Evolutionary conservation across 2,797 vertebrate species (phyloP).

Genomic region (Falco rusticolus): DNA sequence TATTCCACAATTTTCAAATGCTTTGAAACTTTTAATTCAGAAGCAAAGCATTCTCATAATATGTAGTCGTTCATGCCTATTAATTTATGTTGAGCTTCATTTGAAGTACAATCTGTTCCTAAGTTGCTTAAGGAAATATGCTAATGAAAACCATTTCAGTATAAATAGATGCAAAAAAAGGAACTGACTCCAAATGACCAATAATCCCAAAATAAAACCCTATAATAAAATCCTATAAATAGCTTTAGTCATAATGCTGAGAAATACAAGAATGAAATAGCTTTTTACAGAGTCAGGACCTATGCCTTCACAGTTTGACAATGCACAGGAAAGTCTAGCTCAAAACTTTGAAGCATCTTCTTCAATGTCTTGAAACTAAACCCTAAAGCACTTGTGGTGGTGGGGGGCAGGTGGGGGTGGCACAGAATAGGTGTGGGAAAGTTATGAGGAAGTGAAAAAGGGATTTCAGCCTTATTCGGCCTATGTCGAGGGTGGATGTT

Average conservation of each 20-base stretch:
- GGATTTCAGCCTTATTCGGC: not conserved
- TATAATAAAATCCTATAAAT: not conserved
- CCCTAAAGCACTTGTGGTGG: not conserved
- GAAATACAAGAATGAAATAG: not conserved
- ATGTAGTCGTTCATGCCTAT: not conserved
- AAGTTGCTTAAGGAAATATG: not conserved
- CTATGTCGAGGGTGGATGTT: not conserved
- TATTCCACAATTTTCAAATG: not conserved
- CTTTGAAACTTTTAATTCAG: not conserved
- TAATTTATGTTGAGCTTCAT: not conserved
- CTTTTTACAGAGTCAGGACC: not conserved
- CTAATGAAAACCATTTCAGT: not conserved
- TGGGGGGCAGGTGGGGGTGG: too few species aligned
- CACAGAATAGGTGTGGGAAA: not conserved
- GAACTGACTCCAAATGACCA: not conserved
- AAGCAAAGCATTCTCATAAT: not conserved
- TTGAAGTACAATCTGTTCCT: not conserved
- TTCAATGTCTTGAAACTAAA: not conserved
- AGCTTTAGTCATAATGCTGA: not conserved
- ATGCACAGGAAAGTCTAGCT: not conserved
- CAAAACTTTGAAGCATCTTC: not conserved
- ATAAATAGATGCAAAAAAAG: not conserved
- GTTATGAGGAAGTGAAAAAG: not conserved
- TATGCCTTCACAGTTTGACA: not conserved
- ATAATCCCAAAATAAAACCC: not conserved